Base-by-base conservation (phyloP, 2,888 invertebrate genomes). In the Cephus pulcher region DNA sequence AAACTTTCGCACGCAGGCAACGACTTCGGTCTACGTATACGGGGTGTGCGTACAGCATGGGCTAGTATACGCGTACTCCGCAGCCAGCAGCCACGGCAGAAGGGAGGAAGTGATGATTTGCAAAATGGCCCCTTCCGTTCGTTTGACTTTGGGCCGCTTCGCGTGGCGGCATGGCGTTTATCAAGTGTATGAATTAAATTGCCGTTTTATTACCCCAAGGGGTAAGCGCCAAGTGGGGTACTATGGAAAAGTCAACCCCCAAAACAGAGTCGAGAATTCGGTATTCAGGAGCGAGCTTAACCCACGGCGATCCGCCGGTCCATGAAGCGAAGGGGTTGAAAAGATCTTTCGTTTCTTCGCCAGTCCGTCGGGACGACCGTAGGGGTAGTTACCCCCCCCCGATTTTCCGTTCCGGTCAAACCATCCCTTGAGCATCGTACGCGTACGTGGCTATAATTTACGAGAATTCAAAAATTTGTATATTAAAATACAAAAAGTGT, bases 131-230 rank as follows among this genome's bases (percentile, higher is more conserved):
- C 88, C 88, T 89, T 88, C 85, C 84, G 85, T 86, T 84, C 82
- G 84, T 84, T 84, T 85, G 82, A 82, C 85, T 85, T 82, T 83
- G 82, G 82, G 82, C 74, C 78, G 80, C 80, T 82, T 79, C 76
- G 75, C 81, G 78, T 78, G 80, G 80, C 82, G 79, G 79, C 80
- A 75, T 81, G 85, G 86, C 87, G 88, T 90, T 90, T 89, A 90
- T 90, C 91, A 89, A 91, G 89, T 90, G 90, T 88, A 90, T 88
- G 90, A 91, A 91, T 91, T 90, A 91, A 91, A 91, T 91, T 90
- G 90, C 90, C 89, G 90, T 91, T 91, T 91, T 90, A 91, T 91
- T 90, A 88, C 88, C 89, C 89, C 85, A 83, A 82, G 86, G 88
- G 88, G 88, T 69, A 78, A 75, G 75, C 32, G 56, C 33, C 70